Base-by-base conservation (phyloP, 2,113 vertebrate genomes). In the Tautogolabrus adspersus region DNA sequence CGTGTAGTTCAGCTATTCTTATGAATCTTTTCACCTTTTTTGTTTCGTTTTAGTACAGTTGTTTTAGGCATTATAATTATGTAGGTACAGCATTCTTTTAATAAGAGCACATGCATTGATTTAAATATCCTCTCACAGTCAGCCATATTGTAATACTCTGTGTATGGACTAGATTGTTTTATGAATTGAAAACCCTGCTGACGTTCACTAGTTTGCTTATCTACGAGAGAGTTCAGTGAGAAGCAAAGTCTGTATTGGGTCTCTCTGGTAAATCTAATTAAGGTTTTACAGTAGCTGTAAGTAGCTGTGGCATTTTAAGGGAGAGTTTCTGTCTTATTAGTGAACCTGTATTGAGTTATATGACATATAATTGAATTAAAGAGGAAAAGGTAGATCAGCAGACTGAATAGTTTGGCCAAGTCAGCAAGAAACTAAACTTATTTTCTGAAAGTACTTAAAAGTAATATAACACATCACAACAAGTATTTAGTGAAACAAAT, bases 221-320 rank as follows among this genome's bases (percentile, higher is more conserved):
- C 68, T 72, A 67, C 44, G 19, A 64, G 37, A 16, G 49, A 46
- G 34, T 74, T 79, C 61, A 46, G 16, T 21, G 54, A 80, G 75
- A 62, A 51, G 8, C 10, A 6, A 6, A 47, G 47, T 59, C 51
- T 18, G 49, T 49, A 18, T 18, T 42, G 47, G 77, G 64, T 55
- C 65, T 74, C 61, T 80, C 62, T 64, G 54, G 34, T 59, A 66
- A 89, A 81, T 89, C 75, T 54, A 76, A 81, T 87, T 73, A 82
- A 44, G 6, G 60, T 42, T 73, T 86, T 82, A 77, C 75, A 81
- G 88, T 68, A 83, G 77, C 76, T 63, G 18, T 51, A 54, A 81
- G 88, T 65, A 83, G 77, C 76, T 63, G 15, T 51, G 57, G 83
- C 67, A 64, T 83, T 72, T 26, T 15, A 11, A 58, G 42, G 10